Conservation (phyloP, 2,797 vertebrate genomes). For the Melanotaenia trifasciata region DNA sequence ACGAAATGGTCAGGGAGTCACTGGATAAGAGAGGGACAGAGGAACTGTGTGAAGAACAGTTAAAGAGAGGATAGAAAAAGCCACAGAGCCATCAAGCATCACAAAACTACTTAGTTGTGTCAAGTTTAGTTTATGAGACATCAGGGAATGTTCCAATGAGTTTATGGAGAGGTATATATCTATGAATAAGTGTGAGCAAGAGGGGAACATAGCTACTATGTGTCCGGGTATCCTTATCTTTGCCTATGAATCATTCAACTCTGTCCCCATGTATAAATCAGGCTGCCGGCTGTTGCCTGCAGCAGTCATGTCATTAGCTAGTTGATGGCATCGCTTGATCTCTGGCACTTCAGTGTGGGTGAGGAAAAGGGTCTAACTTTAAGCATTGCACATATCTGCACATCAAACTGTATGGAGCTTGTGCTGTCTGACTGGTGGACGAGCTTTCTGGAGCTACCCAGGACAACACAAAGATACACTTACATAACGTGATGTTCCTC, state of each 20-base stretch:
- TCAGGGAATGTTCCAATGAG: conserved; percentile 40
- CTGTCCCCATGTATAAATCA: conserved; percentile 83
- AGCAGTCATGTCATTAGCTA: conserved; percentile 78
- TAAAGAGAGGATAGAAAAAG: conserved; percentile 10
- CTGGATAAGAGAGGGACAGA: conserved; percentile 30
- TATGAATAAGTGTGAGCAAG: conserved; percentile 29
- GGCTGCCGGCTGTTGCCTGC: conserved; percentile 68
- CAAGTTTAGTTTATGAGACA: conserved; percentile 54
- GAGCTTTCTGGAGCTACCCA: conserved; percentile 23
- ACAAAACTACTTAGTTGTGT: conserved; percentile 46
- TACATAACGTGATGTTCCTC: conserved; percentile 16
- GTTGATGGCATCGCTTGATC: conserved; percentile 79
- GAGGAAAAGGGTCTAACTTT: conserved; percentile 58
- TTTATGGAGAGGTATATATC: conserved; percentile 56
- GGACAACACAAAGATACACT: conserved; percentile 10
- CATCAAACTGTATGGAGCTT: conserved; percentile 39
- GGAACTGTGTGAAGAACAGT: conserved; percentile 11
- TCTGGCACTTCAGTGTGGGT: conserved; percentile 63
- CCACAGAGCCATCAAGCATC: conserved; percentile 18
- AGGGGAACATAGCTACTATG: conserved; percentile 44
- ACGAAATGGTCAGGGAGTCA: conserved; percentile 38
- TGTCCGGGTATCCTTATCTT: conserved; percentile 58
- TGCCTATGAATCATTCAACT: conserved; percentile 83
- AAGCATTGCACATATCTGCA: conserved; percentile 48
- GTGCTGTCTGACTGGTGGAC: conserved; percentile 22